Conservation (phyloP, 1,140 invertebrate genomes). For the Cydia splendana region DNA sequence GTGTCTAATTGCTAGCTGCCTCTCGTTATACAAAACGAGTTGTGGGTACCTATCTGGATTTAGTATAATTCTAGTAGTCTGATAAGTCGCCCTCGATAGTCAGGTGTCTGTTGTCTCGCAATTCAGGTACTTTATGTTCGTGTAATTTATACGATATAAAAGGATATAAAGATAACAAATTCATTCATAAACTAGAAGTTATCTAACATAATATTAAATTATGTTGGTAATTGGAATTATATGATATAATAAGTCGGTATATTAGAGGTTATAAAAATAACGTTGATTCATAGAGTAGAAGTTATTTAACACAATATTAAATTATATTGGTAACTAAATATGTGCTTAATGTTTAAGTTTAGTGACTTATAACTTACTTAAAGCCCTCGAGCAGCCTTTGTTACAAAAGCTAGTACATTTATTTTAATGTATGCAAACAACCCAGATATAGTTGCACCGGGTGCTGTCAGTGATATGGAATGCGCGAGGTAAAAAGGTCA, state of each 20-base stretch:
- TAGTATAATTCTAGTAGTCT: slow-evolving; percentile 45
- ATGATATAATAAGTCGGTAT: neutral
- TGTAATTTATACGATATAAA: neutral
- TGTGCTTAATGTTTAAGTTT: slow-evolving; percentile 4
- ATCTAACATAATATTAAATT: neutral
- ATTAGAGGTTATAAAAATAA: neutral
- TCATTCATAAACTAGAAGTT: neutral
- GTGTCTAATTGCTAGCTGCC: slow-evolving; percentile 43
- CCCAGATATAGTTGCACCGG: slow-evolving; percentile 17
- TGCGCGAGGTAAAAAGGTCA: slow-evolving; percentile 24
- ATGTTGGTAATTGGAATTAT: neutral
- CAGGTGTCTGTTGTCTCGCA: slow-evolving; percentile 47
- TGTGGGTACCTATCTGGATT: slow-evolving; percentile 20
- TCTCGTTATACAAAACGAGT: slow-evolving; percentile 49
- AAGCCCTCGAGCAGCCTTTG: neutral
- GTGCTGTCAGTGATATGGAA: slow-evolving; percentile 21
- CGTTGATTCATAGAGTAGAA: too few relatives aligned
- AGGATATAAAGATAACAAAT: neutral
- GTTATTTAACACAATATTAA: too few relatives aligned
- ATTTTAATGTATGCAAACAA: slow-evolving; percentile 29
- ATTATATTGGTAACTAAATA: neutral
- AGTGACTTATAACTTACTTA: neutral
- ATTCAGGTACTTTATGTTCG: slow-evolving; percentile 32
- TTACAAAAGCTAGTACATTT: slow-evolving; percentile 9
- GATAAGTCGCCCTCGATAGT: slow-evolving; percentile 48